Evolutionary conservation across 1,140 invertebrate genomes (phyloP), one percentile per base, ranked within the genome.

Genomic region (Pinna nobilis): DNA sequence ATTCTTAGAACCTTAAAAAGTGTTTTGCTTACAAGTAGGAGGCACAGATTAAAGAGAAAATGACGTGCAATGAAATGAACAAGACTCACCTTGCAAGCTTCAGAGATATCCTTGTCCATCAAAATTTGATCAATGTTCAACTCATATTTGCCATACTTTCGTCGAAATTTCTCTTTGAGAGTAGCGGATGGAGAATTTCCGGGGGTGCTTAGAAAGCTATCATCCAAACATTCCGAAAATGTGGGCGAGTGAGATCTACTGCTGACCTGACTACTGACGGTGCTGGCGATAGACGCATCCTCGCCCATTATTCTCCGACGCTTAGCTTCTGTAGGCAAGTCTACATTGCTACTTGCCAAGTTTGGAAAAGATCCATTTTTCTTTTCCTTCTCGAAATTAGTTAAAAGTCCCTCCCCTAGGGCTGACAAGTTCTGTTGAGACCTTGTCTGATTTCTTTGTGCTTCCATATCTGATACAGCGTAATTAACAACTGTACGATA

Each of bases 91-190:
- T 93, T 93, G 90, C 95, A 97, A 76, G 93, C 93, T 84, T 96
- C 95, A 71, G 97, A 94, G 68, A 97, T 93, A 85, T 96, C 94
- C 87, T 94, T 96, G 88, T 96, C 95, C 95, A 97, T 97, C 84
- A 97, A 94, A 88, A 95, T 97, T 86, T 96, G 94, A 89, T 97
- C 97, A 75, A 94, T 94, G 95, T 95, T 96, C 82, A 97, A 94
- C 84, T 96, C 95, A 90, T 96, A 93, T 67, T 84, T 85, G 57
- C 78, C 82, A 63, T 81, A 83, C 68, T 55, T 74, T 47, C 70
- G 73, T 50, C 70, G 72, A 63, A 77, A 81, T 53, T 81, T 74
- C 0, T 74, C 65, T n/a, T 61, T 73, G 18, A 59, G 37, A n/a
- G 72, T 72, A 13, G 76, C 63, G 15, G 76, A 67, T 23, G 82